Percentiles rank a stretch among this genome's conserved stretches.
Conservation (phyloP, 2,888 invertebrate genomes). For the Phragmatobia fuliginosa region DNA sequence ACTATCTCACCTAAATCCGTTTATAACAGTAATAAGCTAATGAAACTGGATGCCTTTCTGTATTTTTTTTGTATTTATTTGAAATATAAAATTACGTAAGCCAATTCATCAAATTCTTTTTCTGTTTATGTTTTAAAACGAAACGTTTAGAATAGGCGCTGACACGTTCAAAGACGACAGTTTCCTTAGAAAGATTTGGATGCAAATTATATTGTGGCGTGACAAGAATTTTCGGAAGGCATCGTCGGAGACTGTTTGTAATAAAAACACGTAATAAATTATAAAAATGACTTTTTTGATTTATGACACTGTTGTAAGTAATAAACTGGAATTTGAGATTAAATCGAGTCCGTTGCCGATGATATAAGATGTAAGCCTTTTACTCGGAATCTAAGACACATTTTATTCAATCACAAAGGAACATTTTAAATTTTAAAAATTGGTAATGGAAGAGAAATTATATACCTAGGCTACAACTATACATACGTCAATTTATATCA, state of each 20-base stretch:
- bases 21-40: background rate
- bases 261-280: conserved; percentile 22
- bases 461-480: background rate
- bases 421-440: too few relatives aligned
- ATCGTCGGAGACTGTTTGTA: conserved; percentile 28
- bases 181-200: conserved; percentile 45
- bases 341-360: conserved; percentile 15
- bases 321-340: background rate
- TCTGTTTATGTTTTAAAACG: conserved; percentile 29
- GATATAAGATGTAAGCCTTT: conserved; percentile 5
- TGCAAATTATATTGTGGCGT: conserved; percentile 48
- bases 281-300: conserved; percentile 13
- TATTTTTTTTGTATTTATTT: background rate
- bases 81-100: conserved; percentile 7
- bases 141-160: conserved; percentile 30
- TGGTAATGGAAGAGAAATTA: background rate
- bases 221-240: conserved; percentile 38
- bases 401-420: background rate
- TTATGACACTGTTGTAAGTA: conserved; percentile 11
- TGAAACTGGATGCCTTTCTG: background rate
- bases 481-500: background rate
- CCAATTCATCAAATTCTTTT: conserved; percentile 22
- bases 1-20: background rate
- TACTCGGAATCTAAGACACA: background rate
- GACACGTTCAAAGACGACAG: conserved; percentile 28